Evolutionary conservation across 53 echinoderm and acorn worm genomes (phyloP), one percentile per base, ranked within the genome.

Genomic region (Crossaster papposus): DNA sequence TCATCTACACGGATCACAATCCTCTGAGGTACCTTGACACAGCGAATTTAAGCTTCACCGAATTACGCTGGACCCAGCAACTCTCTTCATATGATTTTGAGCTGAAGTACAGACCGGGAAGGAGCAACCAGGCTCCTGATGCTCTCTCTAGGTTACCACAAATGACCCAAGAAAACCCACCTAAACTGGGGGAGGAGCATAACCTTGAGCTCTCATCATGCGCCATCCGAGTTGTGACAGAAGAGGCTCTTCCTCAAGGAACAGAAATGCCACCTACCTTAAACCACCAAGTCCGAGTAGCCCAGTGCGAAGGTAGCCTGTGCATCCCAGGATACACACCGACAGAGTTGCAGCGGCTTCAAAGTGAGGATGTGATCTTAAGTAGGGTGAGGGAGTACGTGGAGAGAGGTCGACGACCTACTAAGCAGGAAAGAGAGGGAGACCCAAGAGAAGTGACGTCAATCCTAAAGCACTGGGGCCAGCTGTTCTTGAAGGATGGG

Each of bases 341-440:
- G 1, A 17, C 3, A 28, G 28, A 51, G 26, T 14, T 78, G 50
- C 22, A 7, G 28, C 4, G 28, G 8, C 51, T 51, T 2, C 78
- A 78, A 78, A 24, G n/a, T 22, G 78, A 78, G 28, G 52, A 78
- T 78, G 52, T 80, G 14, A 80, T 80, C n/a, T 33, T 80, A 14
- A 30, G 32, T 13, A n/a, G 80, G 31, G 58, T 80, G 29, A 80
- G 30, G 3, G 12, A 31, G 14, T 54, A 79, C 29, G 53, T 79
- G 15, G 23, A 58, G 62, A 72, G 88, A 58, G 54, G 54, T 29
- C 20, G 15, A 6, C 53, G 17, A 37, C 79, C 79, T 24, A 12
- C 62, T 1, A 30, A 4, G 24, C 62, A 78, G 38, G 89, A 89
- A 38, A 35, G 89, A 18, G 62, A 33, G 35, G 17, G 32, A 3